Evolutionary conservation across 1,140 invertebrate species (phyloP).

Genomic region (Achatina immaculata): DNA sequence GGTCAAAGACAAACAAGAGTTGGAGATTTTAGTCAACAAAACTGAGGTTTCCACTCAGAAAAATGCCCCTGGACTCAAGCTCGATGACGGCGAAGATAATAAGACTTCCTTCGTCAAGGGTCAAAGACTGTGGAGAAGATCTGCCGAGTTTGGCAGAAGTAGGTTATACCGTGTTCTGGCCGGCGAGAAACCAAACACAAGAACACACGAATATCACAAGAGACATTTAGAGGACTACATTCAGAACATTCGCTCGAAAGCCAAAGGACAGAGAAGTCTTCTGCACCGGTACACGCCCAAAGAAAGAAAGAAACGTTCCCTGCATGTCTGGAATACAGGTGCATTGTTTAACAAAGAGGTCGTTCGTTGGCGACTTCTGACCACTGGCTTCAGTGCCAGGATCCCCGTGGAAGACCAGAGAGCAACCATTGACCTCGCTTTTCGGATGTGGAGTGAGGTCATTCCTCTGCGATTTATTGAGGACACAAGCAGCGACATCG

Average conservation of each 20-base stretch:
- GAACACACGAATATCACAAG: background rate
- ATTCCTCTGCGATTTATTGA: conserved; percentile 71
- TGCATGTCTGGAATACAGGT: conserved; percentile 39
- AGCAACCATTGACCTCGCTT: conserved; percentile 70
- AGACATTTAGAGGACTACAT: conserved; percentile 29
- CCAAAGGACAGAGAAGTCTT: background rate
- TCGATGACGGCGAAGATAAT: conserved; percentile 6
- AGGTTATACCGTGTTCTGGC: background rate
- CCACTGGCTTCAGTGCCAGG: conserved; percentile 68
- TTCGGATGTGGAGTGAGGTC: conserved; percentile 73
- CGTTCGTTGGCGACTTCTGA: conserved; percentile 71
- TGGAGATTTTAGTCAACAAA: background rate
- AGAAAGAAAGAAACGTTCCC: conserved; percentile 50
- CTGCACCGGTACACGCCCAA: background rate
- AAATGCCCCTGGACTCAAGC: background rate
- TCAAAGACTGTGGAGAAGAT: conserved; percentile 25
- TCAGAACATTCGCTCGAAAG: background rate
- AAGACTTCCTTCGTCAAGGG: background rate
- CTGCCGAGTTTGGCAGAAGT: background rate
- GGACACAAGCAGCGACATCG: conserved; percentile 63
- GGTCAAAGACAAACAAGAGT: background rate
- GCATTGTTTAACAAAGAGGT: conserved; percentile 59
- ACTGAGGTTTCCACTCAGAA: background rate
- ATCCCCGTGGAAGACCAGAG: conserved; percentile 69
- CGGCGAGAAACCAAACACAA: background rate